Percentiles rank a stretch among this genome's conserved stretches.
phyloP scores from a whole-genome alignment of 1,140 invertebrate species.

The Arion vulgaris region DNA sequence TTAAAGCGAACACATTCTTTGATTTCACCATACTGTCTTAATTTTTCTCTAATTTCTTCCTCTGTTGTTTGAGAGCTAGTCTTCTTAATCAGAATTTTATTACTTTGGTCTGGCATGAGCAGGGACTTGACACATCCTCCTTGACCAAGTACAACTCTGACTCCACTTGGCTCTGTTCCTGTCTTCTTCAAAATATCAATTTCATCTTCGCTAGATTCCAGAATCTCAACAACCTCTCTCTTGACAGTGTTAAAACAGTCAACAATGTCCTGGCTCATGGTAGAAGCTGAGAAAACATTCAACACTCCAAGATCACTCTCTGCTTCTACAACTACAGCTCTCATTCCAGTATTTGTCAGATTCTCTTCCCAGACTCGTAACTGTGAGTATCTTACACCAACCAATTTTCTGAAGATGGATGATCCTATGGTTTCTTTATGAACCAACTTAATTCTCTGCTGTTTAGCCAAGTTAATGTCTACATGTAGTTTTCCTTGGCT shows the following conservation, averaged over 20 bases:
- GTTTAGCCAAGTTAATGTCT: conserved; percentile 44
- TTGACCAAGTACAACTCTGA: conserved; percentile 23
- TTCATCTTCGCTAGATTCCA: conserved; percentile 8
- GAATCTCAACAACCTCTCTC: neutral
- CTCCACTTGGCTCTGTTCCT: neutral
- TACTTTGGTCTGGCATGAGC: conserved; percentile 31
- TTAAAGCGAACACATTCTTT: conserved; percentile 21
- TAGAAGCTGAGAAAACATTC: conserved; percentile 42
- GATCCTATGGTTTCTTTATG: conserved; percentile 49
- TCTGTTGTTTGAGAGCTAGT: neutral
- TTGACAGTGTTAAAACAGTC: neutral
- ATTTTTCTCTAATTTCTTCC: conserved; percentile 31
- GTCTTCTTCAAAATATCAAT: neutral
- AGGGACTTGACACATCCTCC: conserved; percentile 29
- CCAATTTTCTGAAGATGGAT: conserved; percentile 49
- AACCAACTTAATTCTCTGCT: conserved; percentile 39
- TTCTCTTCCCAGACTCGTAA: conserved; percentile 46
- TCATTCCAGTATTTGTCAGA: conserved; percentile 30
- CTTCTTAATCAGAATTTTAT: conserved; percentile 31
- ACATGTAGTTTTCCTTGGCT: conserved; percentile 38
- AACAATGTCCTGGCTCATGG: neutral
- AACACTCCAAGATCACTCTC: conserved; percentile 50
- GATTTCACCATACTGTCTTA: conserved; percentile 31
- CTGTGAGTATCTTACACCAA: conserved; percentile 53
- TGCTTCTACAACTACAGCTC: conserved; percentile 53